Conservation (phyloP, 2,888 invertebrate species). For the Caenorhabditis becei region DNA sequence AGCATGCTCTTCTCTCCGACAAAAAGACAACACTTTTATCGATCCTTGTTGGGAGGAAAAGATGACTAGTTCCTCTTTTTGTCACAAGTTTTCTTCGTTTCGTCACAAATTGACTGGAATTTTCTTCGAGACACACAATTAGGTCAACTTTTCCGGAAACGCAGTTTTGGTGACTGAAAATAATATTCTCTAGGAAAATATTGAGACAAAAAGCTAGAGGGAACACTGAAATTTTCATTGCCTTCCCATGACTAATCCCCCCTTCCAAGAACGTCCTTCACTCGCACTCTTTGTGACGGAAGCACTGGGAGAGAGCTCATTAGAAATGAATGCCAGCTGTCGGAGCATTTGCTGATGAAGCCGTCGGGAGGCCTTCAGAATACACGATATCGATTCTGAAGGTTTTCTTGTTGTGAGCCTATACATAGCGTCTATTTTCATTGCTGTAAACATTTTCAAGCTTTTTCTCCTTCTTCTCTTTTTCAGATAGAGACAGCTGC, state of each 20-base stretch:
- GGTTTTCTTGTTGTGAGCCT: neutral
- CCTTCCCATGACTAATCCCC: conserved; percentile 37
- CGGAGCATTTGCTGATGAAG: conserved; percentile 1
- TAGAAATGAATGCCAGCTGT: conserved; percentile 54
- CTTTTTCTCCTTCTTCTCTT: too few species aligned
- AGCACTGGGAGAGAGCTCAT: conserved; percentile 22
- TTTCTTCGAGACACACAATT: neutral
- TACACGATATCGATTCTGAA: conserved; percentile 27
- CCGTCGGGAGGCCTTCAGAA: conserved; percentile 3
- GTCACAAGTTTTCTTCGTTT: neutral
- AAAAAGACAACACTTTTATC: neutral
- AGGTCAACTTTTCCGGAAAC: neutral
- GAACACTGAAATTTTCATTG: neutral
- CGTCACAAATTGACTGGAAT: neutral
- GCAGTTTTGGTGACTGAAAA: neutral
- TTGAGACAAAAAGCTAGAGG: neutral
- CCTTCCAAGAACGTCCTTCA: conserved; percentile 12
- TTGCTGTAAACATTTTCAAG: too few species aligned
- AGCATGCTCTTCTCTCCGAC: conserved; percentile 8
- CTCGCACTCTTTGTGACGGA: neutral
- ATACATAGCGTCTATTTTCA: neutral
- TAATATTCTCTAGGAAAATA: neutral
- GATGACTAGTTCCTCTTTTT: neutral
- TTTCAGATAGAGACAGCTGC: too few species aligned
- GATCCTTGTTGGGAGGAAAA: neutral